Evolutionary conservation across 2,797 vertebrate genomes (phyloP), one percentile per base, ranked within the genome.

Genomic region (Tokudaia tokunoshimensis): DNA sequence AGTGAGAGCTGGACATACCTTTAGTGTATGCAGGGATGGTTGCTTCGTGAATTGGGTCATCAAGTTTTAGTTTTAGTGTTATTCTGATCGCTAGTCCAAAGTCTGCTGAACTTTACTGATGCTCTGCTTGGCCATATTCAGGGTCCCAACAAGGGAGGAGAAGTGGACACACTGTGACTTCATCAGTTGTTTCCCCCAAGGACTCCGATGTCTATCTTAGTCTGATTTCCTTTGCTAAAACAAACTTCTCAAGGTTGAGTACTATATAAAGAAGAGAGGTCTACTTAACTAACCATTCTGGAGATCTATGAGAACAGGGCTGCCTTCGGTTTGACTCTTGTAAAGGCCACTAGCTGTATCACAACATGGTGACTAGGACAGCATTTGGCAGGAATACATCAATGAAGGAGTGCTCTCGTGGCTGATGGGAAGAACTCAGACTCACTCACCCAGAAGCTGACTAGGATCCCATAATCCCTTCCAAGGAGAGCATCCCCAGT

Each of bases 101-200:
- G 20, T 70, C 37, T 14, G 4, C 34, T 80, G 65, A 41, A 82
- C 34, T 12, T 44, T 15, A 59, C 47, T 15, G 17, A 55, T 14
- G 17, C 3, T 37, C 65, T 57, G 19, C 6, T 31, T 4, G 22
- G 1, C 1, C 37, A 47, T 29, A 59, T 6, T 37, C 79, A 67
- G 44, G n/a, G 9, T 29, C 47, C 9, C 13, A 4, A 3, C 19
- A 13, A 0, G 1, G n/a, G 14, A 63, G 50, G 26, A 29, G 57
- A 26, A 15, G 19, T 26, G 24, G 22, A 17, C 2, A 3, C 31
- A 7, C 20, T 26, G 41, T 44, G 57, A 22, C 20, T 50, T 89
- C 88, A 52, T 59, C 72, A n/a, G 17, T 65, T 10, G 12, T 29
- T 37, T 63, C 34, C 41, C 31, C 34, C 34, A 37, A 50, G 44